phyloP scores from a whole-genome alignment of 2,797 vertebrate species.

The Pseudochaenichthys georgianus region DNA sequence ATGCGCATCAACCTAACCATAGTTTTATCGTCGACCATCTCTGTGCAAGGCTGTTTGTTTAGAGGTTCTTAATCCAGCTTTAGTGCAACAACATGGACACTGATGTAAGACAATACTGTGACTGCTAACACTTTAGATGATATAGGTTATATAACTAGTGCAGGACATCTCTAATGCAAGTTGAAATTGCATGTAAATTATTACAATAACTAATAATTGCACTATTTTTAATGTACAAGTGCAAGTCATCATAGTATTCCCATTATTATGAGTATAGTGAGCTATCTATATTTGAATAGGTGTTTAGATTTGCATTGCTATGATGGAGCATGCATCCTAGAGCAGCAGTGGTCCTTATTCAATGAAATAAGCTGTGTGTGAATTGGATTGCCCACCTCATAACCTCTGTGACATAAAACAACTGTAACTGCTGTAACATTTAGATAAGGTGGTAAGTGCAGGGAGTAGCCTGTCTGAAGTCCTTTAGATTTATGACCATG shows the following conservation, averaged over 20 bases:
- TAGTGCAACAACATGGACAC: constrained; percentile 4
- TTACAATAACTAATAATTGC: too few relatives aligned
- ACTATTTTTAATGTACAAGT: background rate
- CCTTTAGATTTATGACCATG: constrained; percentile 50
- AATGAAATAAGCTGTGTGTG: constrained; percentile 13
- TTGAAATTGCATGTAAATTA: background rate
- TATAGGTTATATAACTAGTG: background rate
- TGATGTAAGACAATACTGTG: background rate
- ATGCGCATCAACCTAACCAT: constrained; percentile 15
- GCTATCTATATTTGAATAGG: background rate
- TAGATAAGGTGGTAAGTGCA: constrained; percentile 41
- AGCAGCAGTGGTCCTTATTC: background rate
- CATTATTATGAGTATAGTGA: constrained; percentile 10
- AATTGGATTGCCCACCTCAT: constrained; percentile 39
- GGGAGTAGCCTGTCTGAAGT: constrained; percentile 20
- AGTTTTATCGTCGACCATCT: background rate
- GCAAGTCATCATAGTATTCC: constrained; percentile 1
- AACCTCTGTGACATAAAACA: constrained; percentile 30
- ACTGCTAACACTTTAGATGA: background rate
- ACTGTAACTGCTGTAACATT: constrained; percentile 43
- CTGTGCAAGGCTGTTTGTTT: background rate
- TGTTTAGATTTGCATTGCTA: constrained; percentile 13
- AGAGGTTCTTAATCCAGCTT: background rate
- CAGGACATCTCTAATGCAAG: background rate
- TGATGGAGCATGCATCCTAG: background rate